Evolutionary conservation across 2,888 invertebrate genomes (phyloP), one percentile per base, ranked within the genome.

Genomic region (Sturmia bella): DNA sequence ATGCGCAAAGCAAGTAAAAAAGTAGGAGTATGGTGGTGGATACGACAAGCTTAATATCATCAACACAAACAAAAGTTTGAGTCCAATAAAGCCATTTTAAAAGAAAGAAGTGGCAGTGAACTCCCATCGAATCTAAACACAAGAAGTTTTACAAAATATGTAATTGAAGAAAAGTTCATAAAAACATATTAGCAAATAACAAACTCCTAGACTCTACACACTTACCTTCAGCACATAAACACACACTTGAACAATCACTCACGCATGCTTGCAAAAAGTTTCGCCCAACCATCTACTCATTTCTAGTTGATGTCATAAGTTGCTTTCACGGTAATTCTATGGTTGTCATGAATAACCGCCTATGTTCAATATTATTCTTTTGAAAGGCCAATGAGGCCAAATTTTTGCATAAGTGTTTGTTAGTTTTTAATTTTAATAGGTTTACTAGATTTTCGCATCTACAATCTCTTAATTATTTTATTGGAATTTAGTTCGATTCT

Each of bases 111-210:
- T 21, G n/a, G n/a, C n/a, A n/a, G n/a, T n/a, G n/a, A 59, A 70
- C 43, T 24, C 45, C 32, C 68, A 17, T n/a, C 41, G 37, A 57
- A 76, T 57, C 39, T 41, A 57, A 41, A 37, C 41, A 52, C 17
- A 52, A 48, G 4, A 17, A 72, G 57, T 39, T 75, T 74, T 75
- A 70, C 74, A 52, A 74, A 70, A 70, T 66, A n/a, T n/a, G n/a
- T n/a, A 82, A 78, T 74, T 59, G 59, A 66, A 61, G 70, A 66
- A 70, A 70, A 75, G 70, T 78, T 82, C 50, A 70, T 72, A n/a
- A 78, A 78, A 70, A 82, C 70, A 66, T 74, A 70, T 82, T 75
- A 78, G 70, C 74, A 82, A 75, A 57, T 64, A 75, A 63, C 50
- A 48, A 56, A 69, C 48, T 41, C 43, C 19, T 45, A 74, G n/a